Percentiles rank a stretch among this genome's conserved stretches.
phyloP scores from a whole-genome alignment of 2,888 invertebrate genomes.

The Parasteatoda lunata region DNA sequence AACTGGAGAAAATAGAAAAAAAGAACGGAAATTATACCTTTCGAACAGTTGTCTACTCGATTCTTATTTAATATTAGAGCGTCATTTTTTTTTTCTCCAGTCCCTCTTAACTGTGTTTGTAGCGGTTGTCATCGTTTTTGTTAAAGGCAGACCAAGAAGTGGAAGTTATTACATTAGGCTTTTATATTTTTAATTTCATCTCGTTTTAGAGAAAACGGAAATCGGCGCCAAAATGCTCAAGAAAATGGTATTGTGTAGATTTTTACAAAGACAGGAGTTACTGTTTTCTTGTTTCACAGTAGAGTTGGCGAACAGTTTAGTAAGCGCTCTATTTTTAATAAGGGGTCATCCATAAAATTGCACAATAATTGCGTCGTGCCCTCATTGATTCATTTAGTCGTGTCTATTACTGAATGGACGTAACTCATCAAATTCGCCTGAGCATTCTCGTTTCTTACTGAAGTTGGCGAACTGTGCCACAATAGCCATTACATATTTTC shows the following conservation, averaged over 20 bases:
- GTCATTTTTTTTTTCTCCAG: conserved; percentile 2
- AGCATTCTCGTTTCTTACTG: too few species aligned
- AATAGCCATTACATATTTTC: not conserved
- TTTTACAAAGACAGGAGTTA: conserved; percentile 56
- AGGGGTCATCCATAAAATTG: conserved; percentile 11
- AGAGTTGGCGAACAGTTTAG: conserved; percentile 30
- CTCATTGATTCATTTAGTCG: not conserved
- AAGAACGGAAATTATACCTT: conserved; percentile 66
- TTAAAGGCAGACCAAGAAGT: conserved; percentile 14
- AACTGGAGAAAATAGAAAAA: conserved; percentile 26
- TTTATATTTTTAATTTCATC: conserved; percentile 64
- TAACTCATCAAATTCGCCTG: too few species aligned
- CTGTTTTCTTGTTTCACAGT: conserved; percentile 45
- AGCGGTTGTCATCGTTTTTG: conserved; percentile 38
- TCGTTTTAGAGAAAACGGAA: conserved; percentile 35
- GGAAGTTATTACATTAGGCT: conserved; percentile 62
- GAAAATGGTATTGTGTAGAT: conserved; percentile 59
- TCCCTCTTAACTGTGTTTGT: conserved; percentile 12
- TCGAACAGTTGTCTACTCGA: conserved; percentile 25
- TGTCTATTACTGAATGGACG: too few species aligned
- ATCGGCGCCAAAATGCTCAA: conserved; percentile 61
- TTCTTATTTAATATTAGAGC: conserved; percentile 63
- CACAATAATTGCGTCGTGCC: conserved; percentile 10
- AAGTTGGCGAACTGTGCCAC: not conserved
- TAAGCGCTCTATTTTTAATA: conserved; percentile 17